Evolutionary conservation across 2,113 vertebrate genomes (phyloP).

Genomic region (Hyaena hyaena): DNA sequence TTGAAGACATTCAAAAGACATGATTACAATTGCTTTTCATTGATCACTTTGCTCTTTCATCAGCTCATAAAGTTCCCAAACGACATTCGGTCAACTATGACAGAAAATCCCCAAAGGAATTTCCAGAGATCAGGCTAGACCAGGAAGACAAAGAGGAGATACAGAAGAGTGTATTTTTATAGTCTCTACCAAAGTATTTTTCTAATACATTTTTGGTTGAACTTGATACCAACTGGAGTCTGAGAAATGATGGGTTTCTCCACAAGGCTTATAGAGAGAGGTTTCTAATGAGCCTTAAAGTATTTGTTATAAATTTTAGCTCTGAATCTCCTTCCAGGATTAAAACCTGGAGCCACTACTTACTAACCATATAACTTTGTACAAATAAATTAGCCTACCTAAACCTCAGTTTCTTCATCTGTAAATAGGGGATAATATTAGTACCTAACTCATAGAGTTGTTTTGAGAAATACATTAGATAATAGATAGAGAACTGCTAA

Average conservation of each 20-base stretch:
- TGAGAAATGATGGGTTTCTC: not conserved
- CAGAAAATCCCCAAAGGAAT: not conserved
- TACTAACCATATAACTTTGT: not conserved
- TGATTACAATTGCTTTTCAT: not conserved
- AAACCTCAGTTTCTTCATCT: slow-evolving; percentile 3
- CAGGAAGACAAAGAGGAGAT: not conserved
- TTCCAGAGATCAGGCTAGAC: not conserved
- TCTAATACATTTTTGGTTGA: not conserved
- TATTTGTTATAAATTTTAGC: not conserved
- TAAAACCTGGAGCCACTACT: not conserved
- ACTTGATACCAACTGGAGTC: not conserved
- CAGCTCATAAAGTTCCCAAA: not conserved
- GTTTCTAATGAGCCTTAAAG: not conserved
- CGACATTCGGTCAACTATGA: not conserved
- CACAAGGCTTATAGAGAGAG: not conserved
- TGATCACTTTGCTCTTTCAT: not conserved
- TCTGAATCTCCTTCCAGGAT: not conserved
- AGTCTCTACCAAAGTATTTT: not conserved
- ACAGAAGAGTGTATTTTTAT: not conserved
- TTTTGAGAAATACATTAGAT: not conserved
- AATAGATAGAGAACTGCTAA: not conserved
- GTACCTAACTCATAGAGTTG: not conserved
- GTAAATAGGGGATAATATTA: not conserved
- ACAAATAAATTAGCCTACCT: not conserved
- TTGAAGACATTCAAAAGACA: not conserved